These are phyloP conservation scores for Drosophila maculinotata DNA, from an alignment of 2,888 invertebrate species.

Conservation along the genomic window DNA sequence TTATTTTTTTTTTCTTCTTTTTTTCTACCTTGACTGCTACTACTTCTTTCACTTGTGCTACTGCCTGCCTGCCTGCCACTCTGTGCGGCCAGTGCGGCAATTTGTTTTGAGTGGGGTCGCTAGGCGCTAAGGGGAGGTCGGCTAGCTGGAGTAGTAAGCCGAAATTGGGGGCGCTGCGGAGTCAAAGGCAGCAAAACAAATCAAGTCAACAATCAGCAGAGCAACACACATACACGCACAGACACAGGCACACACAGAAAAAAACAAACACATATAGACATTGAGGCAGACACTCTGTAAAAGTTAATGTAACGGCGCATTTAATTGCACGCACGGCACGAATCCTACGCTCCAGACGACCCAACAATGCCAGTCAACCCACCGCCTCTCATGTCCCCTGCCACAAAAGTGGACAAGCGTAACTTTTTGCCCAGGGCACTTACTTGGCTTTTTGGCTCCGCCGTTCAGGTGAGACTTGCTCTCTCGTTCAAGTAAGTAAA, in stretches of 20 bases:
- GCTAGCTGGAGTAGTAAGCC: constrained; percentile 11
- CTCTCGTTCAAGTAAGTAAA: constrained; percentile 73
- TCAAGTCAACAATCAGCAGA: constrained; percentile 82
- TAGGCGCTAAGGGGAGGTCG: constrained; percentile 5
- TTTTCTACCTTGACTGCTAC: constrained; percentile 13
- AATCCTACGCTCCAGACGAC: constrained; percentile 40
- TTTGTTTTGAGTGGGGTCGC: constrained; percentile 78
- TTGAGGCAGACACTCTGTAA: constrained; percentile 76
- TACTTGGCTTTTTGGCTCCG: constrained; percentile 77
- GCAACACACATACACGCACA: constrained; percentile 60
- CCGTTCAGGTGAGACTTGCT: constrained; percentile 66
- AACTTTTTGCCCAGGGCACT: constrained; percentile 61
- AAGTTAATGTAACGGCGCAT: constrained; percentile 82
- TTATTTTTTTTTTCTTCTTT: constrained; percentile 21
- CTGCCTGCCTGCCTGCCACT: constrained; percentile 1
- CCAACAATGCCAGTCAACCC: constrained; percentile 9
- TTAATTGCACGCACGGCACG: constrained; percentile 80
- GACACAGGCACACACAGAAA: constrained; percentile 13
- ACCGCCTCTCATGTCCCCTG: neutral
- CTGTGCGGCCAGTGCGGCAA: constrained; percentile 66
- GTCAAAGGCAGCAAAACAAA: constrained; percentile 78
- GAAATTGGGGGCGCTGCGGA: constrained; percentile 32
- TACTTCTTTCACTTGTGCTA: neutral
- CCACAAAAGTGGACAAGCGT: constrained; percentile 60
- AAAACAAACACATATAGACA: constrained; percentile 45